Conservation (phyloP, 2,888 invertebrate genomes). For the Chrysomela aeneicollis region DNA sequence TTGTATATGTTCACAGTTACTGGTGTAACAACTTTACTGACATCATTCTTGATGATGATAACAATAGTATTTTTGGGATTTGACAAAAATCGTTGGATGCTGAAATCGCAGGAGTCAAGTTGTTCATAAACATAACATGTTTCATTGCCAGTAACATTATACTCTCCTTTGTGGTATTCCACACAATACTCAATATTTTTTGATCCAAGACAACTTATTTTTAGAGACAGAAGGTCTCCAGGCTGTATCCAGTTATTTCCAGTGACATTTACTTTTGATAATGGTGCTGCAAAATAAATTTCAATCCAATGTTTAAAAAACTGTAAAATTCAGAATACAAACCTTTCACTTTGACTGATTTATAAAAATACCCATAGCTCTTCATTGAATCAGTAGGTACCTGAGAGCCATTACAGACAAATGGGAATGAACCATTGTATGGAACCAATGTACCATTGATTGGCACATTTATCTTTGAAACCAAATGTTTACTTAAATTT, state of each 20-base stretch:
- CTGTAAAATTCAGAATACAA: too few species aligned
- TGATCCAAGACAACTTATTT: conserved; percentile 78
- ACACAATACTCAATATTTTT: conserved; percentile 77
- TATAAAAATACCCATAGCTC: conserved; percentile 77
- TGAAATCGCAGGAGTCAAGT: conserved; percentile 68
- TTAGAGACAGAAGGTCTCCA: conserved; percentile 77
- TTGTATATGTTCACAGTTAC: conserved; percentile 84
- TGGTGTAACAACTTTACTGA: conserved; percentile 73
- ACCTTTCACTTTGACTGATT: conserved; percentile 75
- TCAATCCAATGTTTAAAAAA: background rate
- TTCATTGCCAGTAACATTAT: conserved; percentile 81
- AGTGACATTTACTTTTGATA: conserved; percentile 72
- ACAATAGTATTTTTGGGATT: conserved; percentile 73
- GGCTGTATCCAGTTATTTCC: conserved; percentile 86
- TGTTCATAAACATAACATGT: conserved; percentile 65
- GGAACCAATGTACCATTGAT: conserved; percentile 52
- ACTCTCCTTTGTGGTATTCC: conserved; percentile 68
- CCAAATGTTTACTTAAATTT: background rate
- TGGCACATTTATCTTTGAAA: conserved; percentile 47
- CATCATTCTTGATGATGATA: conserved; percentile 79
- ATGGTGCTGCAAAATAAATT: conserved; percentile 68
- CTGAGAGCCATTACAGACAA: conserved; percentile 68
- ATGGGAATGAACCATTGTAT: conserved; percentile 59
- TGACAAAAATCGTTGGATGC: conserved; percentile 72
- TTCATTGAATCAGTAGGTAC: conserved; percentile 72